phyloP scores from a whole-genome alignment of 30 jellyfish, hydroid and myxozoan genomes.

The Chrysaora quinquecirrha region DNA sequence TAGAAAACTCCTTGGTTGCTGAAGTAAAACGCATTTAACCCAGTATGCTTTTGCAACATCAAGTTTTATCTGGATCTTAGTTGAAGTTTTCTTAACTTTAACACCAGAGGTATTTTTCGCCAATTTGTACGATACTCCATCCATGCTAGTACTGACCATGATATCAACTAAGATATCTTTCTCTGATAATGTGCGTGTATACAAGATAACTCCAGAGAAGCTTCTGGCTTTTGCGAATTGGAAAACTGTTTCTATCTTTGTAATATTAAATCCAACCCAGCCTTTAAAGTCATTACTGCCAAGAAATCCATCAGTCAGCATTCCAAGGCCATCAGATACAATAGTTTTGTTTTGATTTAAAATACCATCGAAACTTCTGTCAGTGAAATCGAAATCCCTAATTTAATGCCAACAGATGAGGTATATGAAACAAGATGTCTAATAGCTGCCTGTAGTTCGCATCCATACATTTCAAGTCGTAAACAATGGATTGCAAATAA shows the following conservation, averaged over 20 bases:
- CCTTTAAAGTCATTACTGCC: constrained; percentile 64
- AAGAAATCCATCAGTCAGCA: constrained; percentile 39
- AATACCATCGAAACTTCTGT: constrained; percentile 56
- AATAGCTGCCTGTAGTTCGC: constrained; percentile 19
- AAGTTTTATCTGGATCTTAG: constrained; percentile 4
- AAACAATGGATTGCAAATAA: constrained; percentile 69
- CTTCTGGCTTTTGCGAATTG: constrained; percentile 35
- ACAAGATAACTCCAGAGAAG: constrained; percentile 25
- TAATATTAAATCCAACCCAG: constrained; percentile 66
- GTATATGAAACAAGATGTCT: constrained; percentile 50
- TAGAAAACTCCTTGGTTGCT: constrained; percentile 6
- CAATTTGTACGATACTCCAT: constrained; percentile 20
- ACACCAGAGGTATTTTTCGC: constrained; percentile 13
- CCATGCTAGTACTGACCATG: constrained; percentile 41
- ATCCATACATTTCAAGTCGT: constrained; percentile 75
- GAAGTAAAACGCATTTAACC: constrained; percentile 14
- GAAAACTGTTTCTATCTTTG: constrained; percentile 19
- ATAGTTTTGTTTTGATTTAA: neutral
- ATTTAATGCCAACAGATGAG: constrained; percentile 53
- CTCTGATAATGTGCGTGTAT: constrained; percentile 29
- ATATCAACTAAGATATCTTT: constrained; percentile 6
- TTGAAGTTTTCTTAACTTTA: neutral
- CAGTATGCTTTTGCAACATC: constrained; percentile 29
- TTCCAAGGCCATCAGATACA: constrained; percentile 48
- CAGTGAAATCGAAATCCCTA: constrained; percentile 65